Evolutionary conservation across 2,113 vertebrate species (phyloP).

Genomic region (Nibea coibor): DNA sequence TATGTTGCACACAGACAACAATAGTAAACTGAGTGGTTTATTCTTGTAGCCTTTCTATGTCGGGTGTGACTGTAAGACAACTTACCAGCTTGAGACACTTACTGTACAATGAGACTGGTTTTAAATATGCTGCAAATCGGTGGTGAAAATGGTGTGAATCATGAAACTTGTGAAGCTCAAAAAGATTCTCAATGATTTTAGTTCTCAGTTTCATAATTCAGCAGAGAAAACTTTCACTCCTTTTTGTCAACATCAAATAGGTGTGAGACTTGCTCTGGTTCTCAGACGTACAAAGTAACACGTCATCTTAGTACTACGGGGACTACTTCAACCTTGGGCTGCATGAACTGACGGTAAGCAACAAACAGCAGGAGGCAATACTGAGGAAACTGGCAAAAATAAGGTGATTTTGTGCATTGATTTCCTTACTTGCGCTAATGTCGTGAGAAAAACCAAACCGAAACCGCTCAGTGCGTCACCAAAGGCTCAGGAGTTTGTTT

Average conservation of each 20-base stretch:
- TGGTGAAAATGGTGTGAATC: neutral
- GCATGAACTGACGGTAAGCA: constrained; percentile 6
- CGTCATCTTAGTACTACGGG: constrained; percentile 16
- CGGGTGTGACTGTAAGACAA: neutral
- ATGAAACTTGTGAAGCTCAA: neutral
- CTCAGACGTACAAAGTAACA: neutral
- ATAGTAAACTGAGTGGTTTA: neutral
- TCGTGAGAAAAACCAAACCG: constrained; percentile 12
- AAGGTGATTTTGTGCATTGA: neutral
- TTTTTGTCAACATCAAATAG: constrained; percentile 11
- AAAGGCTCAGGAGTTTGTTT: neutral
- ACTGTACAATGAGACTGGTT: neutral
- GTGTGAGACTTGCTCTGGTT: neutral
- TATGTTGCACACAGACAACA: neutral
- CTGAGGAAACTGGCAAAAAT: neutral
- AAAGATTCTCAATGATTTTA: neutral
- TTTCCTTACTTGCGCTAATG: neutral
- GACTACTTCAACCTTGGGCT: neutral
- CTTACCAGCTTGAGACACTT: neutral
- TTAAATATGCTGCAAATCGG: neutral
- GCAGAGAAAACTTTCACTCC: constrained; percentile 29
- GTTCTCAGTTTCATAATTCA: constrained; percentile 36
- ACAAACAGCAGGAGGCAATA: neutral
- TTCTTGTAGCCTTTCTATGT: neutral
- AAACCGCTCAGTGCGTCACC: constrained; percentile 12